phyloP scores from a whole-genome alignment of 2,888 invertebrate species.

The Criorhina ranunculi region DNA sequence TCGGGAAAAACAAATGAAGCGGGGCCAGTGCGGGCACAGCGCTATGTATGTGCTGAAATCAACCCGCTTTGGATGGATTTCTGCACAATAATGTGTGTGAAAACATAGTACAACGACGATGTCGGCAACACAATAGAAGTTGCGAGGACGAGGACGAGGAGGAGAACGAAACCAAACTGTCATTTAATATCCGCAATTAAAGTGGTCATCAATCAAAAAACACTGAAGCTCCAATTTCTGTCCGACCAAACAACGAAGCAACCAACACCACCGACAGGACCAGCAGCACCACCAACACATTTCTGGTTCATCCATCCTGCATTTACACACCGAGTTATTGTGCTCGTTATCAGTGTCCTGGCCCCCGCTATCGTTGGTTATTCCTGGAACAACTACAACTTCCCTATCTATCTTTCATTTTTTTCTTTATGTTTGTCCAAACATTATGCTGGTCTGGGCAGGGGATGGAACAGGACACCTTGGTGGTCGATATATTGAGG shows the following conservation, averaged over 20 bases:
- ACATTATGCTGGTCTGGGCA: slow-evolving; percentile 58
- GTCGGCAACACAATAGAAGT: slow-evolving; percentile 23
- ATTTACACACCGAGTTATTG: slow-evolving; percentile 69
- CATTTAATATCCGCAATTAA: slow-evolving; percentile 85
- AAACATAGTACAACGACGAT: slow-evolving; percentile 44
- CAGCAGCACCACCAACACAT: slow-evolving; percentile 26
- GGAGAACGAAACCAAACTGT: slow-evolving; percentile 79
- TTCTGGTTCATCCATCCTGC: slow-evolving; percentile 52
- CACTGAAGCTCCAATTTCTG: slow-evolving; percentile 78
- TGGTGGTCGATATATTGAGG: slow-evolving; percentile 70
- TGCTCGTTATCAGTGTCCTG: slow-evolving; percentile 74
- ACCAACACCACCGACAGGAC: slow-evolving; percentile 7
- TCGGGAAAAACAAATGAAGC: slow-evolving; percentile 43
- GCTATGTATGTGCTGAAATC: slow-evolving; percentile 53
- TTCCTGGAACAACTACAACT: slow-evolving; percentile 48
- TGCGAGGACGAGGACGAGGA: slow-evolving; percentile 10
- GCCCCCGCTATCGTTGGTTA: slow-evolving; percentile 12
- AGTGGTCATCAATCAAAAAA: slow-evolving; percentile 84
- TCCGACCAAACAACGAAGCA: slow-evolving; percentile 50
- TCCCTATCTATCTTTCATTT: slow-evolving; percentile 16
- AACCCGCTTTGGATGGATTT: slow-evolving; percentile 69
- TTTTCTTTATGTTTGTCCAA: slow-evolving; percentile 50
- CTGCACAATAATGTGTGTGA: slow-evolving; percentile 68
- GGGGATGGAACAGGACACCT: slow-evolving; percentile 64
- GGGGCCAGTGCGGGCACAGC: background rate